phyloP scores from a whole-genome alignment of 2,797 vertebrate genomes.

The Florisuga fusca region DNA sequence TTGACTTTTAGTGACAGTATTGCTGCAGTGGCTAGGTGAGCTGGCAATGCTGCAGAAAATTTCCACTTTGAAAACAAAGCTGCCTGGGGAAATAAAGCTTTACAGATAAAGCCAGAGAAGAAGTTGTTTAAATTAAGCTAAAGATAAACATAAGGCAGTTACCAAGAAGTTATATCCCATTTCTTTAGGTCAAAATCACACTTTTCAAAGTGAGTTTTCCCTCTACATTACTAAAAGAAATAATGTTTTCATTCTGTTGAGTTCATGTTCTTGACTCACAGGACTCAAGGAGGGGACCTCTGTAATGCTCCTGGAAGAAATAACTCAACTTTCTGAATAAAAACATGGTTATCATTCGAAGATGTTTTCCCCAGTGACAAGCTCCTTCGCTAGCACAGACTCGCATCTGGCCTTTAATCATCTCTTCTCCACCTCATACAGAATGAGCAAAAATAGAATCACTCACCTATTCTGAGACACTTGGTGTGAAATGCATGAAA shows the following conservation, averaged over 20 bases:
- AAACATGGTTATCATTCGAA: background rate
- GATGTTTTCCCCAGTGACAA: background rate
- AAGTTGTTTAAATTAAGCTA: background rate
- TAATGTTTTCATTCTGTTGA: background rate
- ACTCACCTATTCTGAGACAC: background rate
- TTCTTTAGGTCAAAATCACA: background rate
- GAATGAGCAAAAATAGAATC: background rate
- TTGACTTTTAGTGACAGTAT: conserved; percentile 8
- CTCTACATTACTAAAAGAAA: background rate
- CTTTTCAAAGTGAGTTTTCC: background rate
- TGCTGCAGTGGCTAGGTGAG: background rate
- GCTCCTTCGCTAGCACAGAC: background rate
- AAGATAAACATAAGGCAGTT: background rate
- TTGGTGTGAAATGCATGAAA: background rate
- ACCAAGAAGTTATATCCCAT: background rate
- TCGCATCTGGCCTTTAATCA: background rate
- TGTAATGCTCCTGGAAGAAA: background rate
- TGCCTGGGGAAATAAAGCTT: background rate
- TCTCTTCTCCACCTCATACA: background rate
- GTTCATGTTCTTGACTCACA: background rate
- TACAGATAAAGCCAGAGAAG: background rate
- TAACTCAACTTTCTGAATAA: no score
- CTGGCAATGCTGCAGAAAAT: background rate
- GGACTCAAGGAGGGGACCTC: background rate
- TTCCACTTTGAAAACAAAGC: background rate